Conservation (phyloP, 1,140 invertebrate species). For the Leptopilina boulardi region DNA sequence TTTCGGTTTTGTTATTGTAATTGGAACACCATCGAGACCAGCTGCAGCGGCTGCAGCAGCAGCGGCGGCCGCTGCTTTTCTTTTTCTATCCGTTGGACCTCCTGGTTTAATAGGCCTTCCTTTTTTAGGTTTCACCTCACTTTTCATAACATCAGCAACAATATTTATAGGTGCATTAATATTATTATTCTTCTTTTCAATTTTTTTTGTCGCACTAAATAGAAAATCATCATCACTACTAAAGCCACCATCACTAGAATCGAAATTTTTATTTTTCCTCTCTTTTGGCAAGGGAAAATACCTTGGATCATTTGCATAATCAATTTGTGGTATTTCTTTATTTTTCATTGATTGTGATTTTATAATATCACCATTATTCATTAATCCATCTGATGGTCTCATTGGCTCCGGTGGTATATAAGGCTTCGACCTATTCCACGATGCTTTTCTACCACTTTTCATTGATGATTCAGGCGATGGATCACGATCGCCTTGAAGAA, state of each 20-base stretch:
- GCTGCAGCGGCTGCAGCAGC: slow-evolving; percentile 72
- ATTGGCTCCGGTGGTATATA: slow-evolving; percentile 65
- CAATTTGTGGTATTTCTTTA: slow-evolving; percentile 67
- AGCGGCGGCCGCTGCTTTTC: slow-evolving; percentile 75
- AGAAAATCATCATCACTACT: slow-evolving; percentile 81
- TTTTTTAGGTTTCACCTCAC: slow-evolving; percentile 62
- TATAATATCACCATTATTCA: slow-evolving; percentile 51
- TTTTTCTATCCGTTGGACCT: slow-evolving; percentile 73
- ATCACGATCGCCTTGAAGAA: slow-evolving; percentile 88
- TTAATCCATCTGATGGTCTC: slow-evolving; percentile 53
- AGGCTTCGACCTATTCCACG: slow-evolving; percentile 78
- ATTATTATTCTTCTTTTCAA: slow-evolving; percentile 60
- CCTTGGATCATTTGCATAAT: slow-evolving; percentile 80
- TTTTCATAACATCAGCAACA: background rate
- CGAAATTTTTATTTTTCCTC: slow-evolving; percentile 81
- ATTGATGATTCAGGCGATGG: slow-evolving; percentile 84
- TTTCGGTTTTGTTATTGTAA: slow-evolving; percentile 52
- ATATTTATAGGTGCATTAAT: slow-evolving; percentile 53
- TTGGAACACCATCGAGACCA: too few species aligned
- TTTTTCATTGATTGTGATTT: slow-evolving; percentile 47
- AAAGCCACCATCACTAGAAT: slow-evolving; percentile 82
- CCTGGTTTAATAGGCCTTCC: slow-evolving; percentile 74
- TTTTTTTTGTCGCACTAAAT: slow-evolving; percentile 74
- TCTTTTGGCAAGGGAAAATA: slow-evolving; percentile 86
- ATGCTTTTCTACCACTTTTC: slow-evolving; percentile 80